phyloP scores from a whole-genome alignment of 1,140 invertebrate genomes.

The Pentalonia nigronervosa region DNA sequence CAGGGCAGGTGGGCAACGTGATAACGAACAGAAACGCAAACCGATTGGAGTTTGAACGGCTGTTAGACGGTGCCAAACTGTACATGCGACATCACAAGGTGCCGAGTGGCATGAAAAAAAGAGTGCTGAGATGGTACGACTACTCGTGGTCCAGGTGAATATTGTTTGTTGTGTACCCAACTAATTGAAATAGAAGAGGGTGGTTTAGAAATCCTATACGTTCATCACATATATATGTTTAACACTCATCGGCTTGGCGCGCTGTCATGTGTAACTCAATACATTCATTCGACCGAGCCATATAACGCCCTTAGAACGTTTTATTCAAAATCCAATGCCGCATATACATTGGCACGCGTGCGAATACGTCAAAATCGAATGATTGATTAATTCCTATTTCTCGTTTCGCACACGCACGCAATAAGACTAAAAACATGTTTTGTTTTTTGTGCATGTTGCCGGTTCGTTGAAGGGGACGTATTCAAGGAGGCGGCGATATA shows the following conservation, averaged over 20 bases:
- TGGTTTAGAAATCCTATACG: conserved; percentile 21
- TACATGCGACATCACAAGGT: conserved; percentile 98
- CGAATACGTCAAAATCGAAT: conserved; percentile 9
- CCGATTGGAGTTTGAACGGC: conserved; percentile 90
- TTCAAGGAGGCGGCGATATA: conserved; percentile 94
- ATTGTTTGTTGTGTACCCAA: conserved; percentile 3
- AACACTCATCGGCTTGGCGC: neutral
- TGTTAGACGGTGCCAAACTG: conserved; percentile 93
- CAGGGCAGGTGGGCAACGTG: conserved; percentile 94
- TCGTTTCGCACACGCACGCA: neutral
- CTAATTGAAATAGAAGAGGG: conserved; percentile 42
- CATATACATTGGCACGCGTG: neutral
- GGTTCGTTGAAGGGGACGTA: conserved; percentile 76
- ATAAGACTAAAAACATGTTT: neutral
- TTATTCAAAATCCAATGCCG: neutral
- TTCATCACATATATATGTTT: neutral
- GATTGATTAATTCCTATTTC: conserved; percentile 40
- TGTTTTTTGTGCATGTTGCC: conserved; percentile 38
- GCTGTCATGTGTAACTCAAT: conserved; percentile 45
- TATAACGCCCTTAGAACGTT: neutral
- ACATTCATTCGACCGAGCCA: neutral
- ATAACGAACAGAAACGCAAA: conserved; percentile 98
- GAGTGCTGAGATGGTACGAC: conserved; percentile 95
- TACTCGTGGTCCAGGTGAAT: conserved; percentile 90
- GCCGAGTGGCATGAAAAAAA: conserved; percentile 89